phyloP scores from a whole-genome alignment of 2,797 vertebrate genomes.

The Neomorphus geoffroyi region DNA sequence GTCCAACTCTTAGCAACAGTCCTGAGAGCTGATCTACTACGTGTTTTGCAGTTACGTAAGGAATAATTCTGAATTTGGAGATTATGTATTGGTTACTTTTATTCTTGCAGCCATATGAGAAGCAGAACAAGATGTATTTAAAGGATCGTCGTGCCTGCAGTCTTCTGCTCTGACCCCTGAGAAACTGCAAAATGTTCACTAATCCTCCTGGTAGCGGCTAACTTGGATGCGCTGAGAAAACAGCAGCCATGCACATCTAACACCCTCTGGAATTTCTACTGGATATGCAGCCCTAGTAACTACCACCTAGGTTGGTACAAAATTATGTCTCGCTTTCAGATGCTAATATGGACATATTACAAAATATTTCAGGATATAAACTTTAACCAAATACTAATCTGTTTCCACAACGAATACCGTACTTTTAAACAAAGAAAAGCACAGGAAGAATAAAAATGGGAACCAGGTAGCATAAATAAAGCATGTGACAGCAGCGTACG shows the following conservation, averaged over 20 bases:
- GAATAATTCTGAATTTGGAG: neutral
- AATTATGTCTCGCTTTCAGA: neutral
- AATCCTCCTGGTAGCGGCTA: neutral
- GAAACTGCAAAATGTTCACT: neutral
- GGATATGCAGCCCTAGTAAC: neutral
- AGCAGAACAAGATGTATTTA: neutral
- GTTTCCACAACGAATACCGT: neutral
- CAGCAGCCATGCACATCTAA: neutral
- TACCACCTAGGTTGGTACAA: neutral
- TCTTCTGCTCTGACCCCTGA: neutral
- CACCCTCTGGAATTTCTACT: neutral
- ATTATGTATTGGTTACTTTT: neutral
- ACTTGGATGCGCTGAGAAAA: neutral
- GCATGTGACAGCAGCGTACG: neutral
- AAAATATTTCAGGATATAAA: neutral
- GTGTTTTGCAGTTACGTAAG: neutral
- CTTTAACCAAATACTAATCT: neutral
- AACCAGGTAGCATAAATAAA: slow-evolving; percentile 49
- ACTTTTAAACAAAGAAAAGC: neutral
- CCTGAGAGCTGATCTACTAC: neutral
- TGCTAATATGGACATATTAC: neutral
- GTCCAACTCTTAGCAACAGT: neutral
- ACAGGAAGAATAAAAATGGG: neutral
- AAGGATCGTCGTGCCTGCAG: neutral
- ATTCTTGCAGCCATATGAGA: neutral